A percentile compares a stretch with the other conserved stretches of the same genome.
These are phyloP conservation scores for Linurgus olivaceus DNA, from an alignment of 2,797 vertebrate genomes.

Conservation along the genomic window DNA sequence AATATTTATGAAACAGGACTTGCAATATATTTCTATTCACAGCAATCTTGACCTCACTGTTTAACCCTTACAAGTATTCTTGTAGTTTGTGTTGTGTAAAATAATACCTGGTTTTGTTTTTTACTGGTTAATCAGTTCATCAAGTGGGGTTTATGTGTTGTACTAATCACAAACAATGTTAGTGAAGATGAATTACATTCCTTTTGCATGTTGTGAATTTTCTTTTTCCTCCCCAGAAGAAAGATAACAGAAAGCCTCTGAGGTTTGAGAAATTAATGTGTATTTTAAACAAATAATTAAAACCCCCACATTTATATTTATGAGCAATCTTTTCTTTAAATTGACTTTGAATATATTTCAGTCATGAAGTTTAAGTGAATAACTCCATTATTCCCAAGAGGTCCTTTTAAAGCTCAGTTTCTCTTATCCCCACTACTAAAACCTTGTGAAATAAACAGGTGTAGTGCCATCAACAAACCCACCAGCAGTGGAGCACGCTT, in stretches of 20 bases:
- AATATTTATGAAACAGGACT: constrained; percentile 33
- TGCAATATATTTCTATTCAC: constrained; percentile 28
- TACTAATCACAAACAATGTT: not conserved
- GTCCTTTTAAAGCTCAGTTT: not conserved
- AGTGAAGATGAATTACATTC: constrained; percentile 12
- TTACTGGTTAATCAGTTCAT: not conserved
- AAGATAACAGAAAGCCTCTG: not conserved
- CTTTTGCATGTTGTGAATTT: constrained; percentile 24
- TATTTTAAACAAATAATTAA: not conserved
- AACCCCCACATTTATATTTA: constrained; percentile 6
- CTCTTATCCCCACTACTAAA: not conserved
- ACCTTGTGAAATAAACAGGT: constrained; percentile 3
- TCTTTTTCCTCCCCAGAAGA: not conserved
- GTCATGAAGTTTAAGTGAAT: constrained; percentile 35
- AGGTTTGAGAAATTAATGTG: not conserved
- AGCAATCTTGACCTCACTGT: constrained; percentile 28
- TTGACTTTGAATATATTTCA: constrained; percentile 30
- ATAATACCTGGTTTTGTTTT: not conserved
- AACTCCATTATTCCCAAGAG: not conserved
- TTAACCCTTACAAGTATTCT: not conserved
- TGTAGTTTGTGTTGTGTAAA: not conserved
- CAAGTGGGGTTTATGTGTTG: not conserved
- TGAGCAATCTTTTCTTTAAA: not conserved
- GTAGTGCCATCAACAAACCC: not conserved
- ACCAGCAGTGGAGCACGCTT: not conserved